Conservation (phyloP, 2,113 vertebrate species). For the Leptosomus discolor region DNA sequence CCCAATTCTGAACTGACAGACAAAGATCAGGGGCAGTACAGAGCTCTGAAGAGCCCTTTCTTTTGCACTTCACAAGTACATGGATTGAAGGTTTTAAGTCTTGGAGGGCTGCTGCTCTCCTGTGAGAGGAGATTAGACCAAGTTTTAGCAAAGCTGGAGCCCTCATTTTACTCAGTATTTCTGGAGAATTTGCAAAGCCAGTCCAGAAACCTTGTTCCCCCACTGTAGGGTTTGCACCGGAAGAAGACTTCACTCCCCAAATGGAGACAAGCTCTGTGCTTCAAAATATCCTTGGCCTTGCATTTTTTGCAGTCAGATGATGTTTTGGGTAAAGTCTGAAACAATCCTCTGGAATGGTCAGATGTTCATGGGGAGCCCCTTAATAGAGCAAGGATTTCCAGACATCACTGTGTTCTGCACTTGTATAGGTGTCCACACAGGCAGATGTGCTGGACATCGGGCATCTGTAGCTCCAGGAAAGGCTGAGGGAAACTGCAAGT, state of each 20-base stretch:
- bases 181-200: neutral
- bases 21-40: neutral
- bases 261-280: neutral
- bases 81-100: neutral
- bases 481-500: neutral
- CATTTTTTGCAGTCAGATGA: neutral
- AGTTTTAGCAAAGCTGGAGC: neutral
- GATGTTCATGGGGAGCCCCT: neutral
- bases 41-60: neutral
- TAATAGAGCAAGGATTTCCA: neutral
- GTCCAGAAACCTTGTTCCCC: neutral
- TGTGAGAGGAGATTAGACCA: neutral
- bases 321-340: neutral
- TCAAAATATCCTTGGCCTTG: neutral
- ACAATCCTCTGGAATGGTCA: neutral
- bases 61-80: neutral
- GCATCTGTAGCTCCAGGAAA: neutral
- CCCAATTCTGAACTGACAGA: neutral
- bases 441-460: neutral
- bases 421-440: neutral
- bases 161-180: neutral
- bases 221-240: neutral
- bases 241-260: neutral
- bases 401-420: neutral
- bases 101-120: neutral